These are phyloP conservation scores for Microcebus jonahi DNA, from an alignment of 2,113 vertebrate species.

Conservation along the genomic window DNA sequence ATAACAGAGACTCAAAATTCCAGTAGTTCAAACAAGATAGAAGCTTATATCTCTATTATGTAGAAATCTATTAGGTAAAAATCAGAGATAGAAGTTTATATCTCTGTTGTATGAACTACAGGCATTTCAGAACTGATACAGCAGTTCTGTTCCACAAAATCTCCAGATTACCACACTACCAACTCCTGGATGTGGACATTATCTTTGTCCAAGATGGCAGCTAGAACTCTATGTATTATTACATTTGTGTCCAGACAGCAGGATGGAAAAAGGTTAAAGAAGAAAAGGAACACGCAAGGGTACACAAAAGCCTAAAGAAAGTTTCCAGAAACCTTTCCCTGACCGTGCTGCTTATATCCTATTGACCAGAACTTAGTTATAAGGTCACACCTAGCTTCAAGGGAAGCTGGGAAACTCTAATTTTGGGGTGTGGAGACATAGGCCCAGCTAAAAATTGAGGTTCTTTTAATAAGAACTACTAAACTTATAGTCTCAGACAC, in stretches of 20 bases:
- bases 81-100: background rate
- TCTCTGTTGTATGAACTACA: background rate
- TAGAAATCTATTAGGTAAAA: background rate
- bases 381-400: background rate
- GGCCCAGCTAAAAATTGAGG: background rate
- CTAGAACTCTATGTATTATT: background rate
- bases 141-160: background rate
- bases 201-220: background rate
- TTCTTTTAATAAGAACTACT: background rate
- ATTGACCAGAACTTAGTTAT: background rate
- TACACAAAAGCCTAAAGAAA: background rate
- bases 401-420: background rate
- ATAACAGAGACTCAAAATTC: background rate
- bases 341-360: background rate
- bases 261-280: background rate
- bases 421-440: background rate
- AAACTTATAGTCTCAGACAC: background rate
- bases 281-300: background rate
- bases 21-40: background rate
- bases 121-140: background rate
- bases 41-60: background rate
- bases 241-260: background rate
- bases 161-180: background rate
- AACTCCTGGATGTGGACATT: background rate
- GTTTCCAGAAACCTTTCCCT: background rate